Evolutionary conservation across 1,140 invertebrate species (phyloP).

Genomic region (Drosophila kepulauana): DNA sequence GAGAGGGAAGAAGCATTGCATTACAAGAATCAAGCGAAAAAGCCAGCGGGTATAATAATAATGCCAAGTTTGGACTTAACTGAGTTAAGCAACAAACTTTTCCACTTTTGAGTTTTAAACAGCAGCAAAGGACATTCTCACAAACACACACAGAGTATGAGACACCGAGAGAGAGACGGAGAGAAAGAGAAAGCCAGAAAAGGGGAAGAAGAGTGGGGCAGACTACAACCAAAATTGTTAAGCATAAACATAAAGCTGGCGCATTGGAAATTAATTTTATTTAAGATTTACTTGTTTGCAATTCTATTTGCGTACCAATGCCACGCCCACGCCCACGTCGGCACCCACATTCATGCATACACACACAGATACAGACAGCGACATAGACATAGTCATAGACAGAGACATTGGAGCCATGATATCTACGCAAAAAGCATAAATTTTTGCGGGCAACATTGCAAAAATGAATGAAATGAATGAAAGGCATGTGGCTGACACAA

Average conservation of each 20-base stretch:
- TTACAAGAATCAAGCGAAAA: slow-evolving; percentile 13
- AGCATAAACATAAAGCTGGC: slow-evolving; percentile 32
- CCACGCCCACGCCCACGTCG: slow-evolving; percentile 10
- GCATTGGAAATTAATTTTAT: slow-evolving; percentile 74
- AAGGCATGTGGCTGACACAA: slow-evolving; percentile 2
- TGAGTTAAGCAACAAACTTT: slow-evolving; percentile 60
- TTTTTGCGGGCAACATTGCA: slow-evolving; percentile 17
- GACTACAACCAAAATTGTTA: slow-evolving; percentile 12
- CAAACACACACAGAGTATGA: slow-evolving; percentile 2
- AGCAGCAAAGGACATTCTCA: slow-evolving; percentile 25
- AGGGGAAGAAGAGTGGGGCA: neutral
- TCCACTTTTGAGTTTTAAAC: slow-evolving; percentile 59
- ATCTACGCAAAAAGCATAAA: slow-evolving; percentile 11
- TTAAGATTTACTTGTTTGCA: slow-evolving; percentile 75
- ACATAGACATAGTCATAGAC: neutral
- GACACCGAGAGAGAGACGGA: neutral
- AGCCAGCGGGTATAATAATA: slow-evolving; percentile 29
- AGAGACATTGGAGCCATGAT: neutral
- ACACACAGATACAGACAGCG: neutral
- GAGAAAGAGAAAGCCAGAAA: neutral
- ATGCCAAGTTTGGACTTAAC: slow-evolving; percentile 53
- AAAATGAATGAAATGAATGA: slow-evolving; percentile 31
- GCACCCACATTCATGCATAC: neutral
- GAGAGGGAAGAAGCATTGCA: neutral
- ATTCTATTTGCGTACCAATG: slow-evolving; percentile 69